Conservation (phyloP, 2,113 vertebrate genomes). For the Prietella phreatophila region DNA sequence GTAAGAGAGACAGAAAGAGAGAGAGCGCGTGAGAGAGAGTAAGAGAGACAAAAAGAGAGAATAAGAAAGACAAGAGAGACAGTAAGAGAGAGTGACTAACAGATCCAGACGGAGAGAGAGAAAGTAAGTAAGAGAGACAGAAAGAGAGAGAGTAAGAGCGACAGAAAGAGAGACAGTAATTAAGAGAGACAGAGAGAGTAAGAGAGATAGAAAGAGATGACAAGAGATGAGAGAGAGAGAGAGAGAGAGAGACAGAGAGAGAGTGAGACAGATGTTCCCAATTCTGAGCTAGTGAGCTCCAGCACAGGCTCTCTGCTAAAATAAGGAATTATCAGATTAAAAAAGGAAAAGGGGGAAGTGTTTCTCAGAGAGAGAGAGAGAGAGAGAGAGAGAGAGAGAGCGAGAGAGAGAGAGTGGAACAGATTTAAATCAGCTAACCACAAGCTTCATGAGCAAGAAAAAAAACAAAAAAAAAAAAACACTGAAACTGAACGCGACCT, state of each 20-base stretch:
- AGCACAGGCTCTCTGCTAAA: constrained; percentile 59
- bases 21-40: no score
- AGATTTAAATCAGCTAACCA: neutral
- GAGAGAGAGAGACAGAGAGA: neutral
- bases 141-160: neutral
- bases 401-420: neutral
- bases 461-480: neutral
- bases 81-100: no score
- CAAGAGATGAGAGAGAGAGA: neutral
- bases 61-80: no score
- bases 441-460: no score
- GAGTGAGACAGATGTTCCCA: constrained; percentile 55
- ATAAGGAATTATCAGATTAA: neutral
- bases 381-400: neutral
- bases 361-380: neutral
- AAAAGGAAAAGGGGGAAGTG: neutral
- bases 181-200: neutral
- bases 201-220: constrained; percentile 2
- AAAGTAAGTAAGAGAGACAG: no score
- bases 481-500: neutral
- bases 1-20: no score
- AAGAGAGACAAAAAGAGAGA: no score
- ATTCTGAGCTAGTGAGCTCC: constrained; percentile 56
- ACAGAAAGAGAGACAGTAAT: neutral
- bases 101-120: no score